Percentiles rank a stretch among this genome's conserved stretches.
phyloP scores from a whole-genome alignment of 2,888 invertebrate species.

The Dryobotodes eremita region DNA sequence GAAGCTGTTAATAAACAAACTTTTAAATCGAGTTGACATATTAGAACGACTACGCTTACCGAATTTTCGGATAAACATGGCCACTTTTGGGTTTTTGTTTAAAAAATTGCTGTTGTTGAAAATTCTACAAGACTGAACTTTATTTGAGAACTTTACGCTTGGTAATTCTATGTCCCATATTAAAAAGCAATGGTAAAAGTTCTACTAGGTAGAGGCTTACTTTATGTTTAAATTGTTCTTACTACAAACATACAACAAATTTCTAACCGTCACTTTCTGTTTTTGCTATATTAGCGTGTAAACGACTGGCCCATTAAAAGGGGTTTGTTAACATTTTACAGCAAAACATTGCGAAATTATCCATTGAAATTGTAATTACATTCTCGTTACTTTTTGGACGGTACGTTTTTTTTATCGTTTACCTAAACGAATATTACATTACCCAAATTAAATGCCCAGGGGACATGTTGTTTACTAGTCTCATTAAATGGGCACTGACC shows the following conservation, averaged over 20 bases:
- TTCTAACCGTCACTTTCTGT: neutral
- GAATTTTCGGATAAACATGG: constrained; percentile 45
- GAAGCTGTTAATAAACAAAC: constrained; percentile 63
- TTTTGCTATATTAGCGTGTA: constrained; percentile 13
- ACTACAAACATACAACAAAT: constrained; percentile 7
- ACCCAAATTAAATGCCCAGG: constrained; percentile 22
- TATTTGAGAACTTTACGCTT: constrained; percentile 12
- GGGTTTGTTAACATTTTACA: constrained; percentile 28
- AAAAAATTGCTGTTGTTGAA: constrained; percentile 27
- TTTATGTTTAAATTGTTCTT: neutral
- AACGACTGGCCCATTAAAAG: constrained; percentile 28
- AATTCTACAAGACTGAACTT: constrained; percentile 14
- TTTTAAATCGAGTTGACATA: constrained; percentile 65
- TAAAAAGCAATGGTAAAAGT: constrained; percentile 21
- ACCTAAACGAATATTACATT: constrained; percentile 32
- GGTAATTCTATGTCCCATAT: constrained; percentile 11
- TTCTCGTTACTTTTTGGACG: constrained; percentile 26
- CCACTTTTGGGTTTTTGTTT: constrained; percentile 25
- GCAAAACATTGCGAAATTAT: constrained; percentile 32
- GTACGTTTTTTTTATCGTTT: constrained; percentile 29
- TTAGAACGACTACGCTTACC: constrained; percentile 46
- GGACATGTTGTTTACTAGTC: constrained; percentile 17
- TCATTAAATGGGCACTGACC: constrained; percentile 29
- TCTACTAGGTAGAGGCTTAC: neutral
- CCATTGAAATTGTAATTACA: constrained; percentile 45